phyloP scores from a whole-genome alignment of 2,797 vertebrate genomes.

The Pipistrellus pipistrellus region DNA sequence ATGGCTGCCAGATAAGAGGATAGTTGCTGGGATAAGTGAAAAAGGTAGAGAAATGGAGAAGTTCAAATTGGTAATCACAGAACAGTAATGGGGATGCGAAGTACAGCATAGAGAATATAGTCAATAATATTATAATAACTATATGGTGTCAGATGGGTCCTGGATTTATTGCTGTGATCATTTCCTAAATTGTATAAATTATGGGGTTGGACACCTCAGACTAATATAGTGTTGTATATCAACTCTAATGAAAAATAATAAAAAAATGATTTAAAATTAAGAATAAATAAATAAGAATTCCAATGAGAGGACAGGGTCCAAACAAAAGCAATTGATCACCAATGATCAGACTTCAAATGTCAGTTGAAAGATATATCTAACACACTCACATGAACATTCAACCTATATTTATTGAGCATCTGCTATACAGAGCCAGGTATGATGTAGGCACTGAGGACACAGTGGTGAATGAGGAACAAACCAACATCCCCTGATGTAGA shows the following conservation, averaged over 20 bases:
- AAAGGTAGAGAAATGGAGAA: not conserved
- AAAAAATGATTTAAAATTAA: not conserved
- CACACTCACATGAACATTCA: not conserved
- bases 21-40: not conserved
- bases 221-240: not conserved
- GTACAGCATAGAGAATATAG: not conserved
- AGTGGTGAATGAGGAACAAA: not conserved
- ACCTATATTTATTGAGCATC: not conserved
- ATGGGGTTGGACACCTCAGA: not conserved
- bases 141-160: not conserved
- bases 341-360: constrained; percentile 5
- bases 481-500: not conserved
- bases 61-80: not conserved
- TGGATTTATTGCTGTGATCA: not conserved
- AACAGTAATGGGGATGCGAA: not conserved
- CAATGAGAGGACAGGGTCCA: not conserved
- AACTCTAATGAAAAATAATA: not conserved
- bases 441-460: not conserved
- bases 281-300: not conserved
- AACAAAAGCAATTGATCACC: constrained; percentile 17
- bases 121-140: not conserved
- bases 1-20: not conserved
- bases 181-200: not conserved
- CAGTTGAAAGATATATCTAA: not conserved
- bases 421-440: not conserved